phyloP scores from a whole-genome alignment of 1,140 invertebrate genomes.

The Grapholita molesta region DNA sequence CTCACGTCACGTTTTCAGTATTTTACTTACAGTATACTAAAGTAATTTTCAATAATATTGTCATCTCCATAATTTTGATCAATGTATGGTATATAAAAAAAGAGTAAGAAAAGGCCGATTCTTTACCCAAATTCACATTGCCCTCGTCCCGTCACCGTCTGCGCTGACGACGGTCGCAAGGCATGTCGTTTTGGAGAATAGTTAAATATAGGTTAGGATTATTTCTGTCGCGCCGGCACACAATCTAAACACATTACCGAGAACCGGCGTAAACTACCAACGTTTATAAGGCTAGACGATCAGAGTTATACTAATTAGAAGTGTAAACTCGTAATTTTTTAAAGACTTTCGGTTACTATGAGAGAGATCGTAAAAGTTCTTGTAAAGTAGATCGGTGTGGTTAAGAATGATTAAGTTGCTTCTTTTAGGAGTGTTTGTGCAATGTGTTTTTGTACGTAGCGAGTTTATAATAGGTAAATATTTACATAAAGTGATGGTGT shows the following conservation, averaged over 20 bases:
- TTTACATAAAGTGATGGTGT: background rate
- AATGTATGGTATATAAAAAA: no score
- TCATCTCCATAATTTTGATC: no score
- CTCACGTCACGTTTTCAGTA: no score
- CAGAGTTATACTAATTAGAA: constrained; percentile 32
- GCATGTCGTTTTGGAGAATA: constrained; percentile 71
- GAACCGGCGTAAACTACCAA: constrained; percentile 42
- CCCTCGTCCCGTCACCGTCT: background rate
- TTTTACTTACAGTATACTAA: no score
- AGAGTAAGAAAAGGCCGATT: no score
- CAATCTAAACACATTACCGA: constrained; percentile 59
- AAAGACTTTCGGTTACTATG: constrained; percentile 17
- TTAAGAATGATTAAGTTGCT: background rate
- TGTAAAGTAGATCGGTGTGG: background rate
- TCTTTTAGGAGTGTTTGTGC: background rate
- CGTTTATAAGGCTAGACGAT: constrained; percentile 46
- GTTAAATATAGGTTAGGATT: constrained; percentile 69
- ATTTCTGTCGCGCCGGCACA: constrained; percentile 57
- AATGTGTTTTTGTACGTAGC: background rate
- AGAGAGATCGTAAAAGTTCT: constrained; percentile 3
- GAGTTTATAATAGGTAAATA: constrained; percentile 8
- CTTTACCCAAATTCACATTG: no score
- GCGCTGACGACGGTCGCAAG: constrained; percentile 35
- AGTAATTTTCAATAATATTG: no score
- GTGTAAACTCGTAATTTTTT: constrained; percentile 34